Evolutionary conservation across 2,113 vertebrate species (phyloP).

Genomic region (Rhinoderma darwinii): DNA sequence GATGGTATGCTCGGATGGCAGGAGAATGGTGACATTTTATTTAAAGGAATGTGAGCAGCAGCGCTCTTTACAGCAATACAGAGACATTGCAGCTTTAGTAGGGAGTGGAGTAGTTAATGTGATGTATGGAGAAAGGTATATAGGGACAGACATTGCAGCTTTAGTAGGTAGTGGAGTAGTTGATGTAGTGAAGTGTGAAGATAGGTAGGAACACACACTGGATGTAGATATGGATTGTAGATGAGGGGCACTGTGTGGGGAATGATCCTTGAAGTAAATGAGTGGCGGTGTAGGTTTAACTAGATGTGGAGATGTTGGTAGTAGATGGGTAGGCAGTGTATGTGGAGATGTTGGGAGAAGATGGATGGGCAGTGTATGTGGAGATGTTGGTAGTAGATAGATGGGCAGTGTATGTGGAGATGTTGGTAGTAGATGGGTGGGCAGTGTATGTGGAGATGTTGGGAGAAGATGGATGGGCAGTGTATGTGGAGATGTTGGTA

Average conservation of each 20-base stretch:
- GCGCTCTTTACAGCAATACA: neutral
- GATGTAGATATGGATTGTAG: neutral
- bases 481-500: neutral
- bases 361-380: neutral
- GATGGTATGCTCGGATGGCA: neutral
- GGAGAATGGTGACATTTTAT: neutral
- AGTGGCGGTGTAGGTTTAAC: neutral
- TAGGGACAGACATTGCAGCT: neutral
- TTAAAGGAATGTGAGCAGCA: neutral
- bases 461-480: neutral
- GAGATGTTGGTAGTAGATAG: neutral
- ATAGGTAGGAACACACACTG: neutral
- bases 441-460: neutral
- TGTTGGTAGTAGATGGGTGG: neutral
- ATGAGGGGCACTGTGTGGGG: no score
- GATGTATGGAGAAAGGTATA: neutral
- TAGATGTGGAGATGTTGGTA: neutral
- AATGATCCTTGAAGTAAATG: no score
- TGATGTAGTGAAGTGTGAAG: neutral
- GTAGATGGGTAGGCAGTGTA: no score
- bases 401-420: neutral
- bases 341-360: neutral
- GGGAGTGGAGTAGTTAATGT: no score
- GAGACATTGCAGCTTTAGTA: no score
- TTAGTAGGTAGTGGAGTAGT: neutral